These are phyloP conservation scores for Pseudotriccus pelzelni DNA, from an alignment of 2,797 vertebrate genomes.

Conservation along the genomic window DNA sequence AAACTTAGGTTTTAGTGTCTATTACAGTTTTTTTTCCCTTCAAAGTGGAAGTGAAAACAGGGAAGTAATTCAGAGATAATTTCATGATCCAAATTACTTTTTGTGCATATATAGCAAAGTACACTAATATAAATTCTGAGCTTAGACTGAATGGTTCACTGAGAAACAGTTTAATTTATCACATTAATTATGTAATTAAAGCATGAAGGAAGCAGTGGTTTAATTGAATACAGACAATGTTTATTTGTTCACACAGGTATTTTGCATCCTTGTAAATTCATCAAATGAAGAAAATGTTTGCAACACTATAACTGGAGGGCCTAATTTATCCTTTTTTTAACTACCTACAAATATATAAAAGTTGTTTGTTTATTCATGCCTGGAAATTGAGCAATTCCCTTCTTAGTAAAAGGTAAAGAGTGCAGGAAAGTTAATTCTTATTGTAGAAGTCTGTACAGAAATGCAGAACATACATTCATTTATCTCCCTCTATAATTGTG, in stretches of 20 bases:
- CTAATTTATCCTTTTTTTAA: slow-evolving; percentile 45
- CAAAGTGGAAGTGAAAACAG: neutral
- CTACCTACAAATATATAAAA: slow-evolving; percentile 38
- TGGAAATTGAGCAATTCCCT: slow-evolving; percentile 11
- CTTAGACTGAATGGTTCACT: neutral
- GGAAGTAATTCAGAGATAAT: neutral
- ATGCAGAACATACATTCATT: neutral
- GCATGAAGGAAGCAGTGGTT: neutral
- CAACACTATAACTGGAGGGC: slow-evolving; percentile 17
- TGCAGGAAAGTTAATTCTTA: slow-evolving; percentile 13
- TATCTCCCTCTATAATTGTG: neutral
- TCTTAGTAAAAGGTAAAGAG: neutral
- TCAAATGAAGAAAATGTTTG: slow-evolving; percentile 33
- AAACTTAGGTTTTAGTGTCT: neutral
- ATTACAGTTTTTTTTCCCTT: neutral
- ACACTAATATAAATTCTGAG: neutral
- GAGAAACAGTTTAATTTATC: slow-evolving; percentile 53
- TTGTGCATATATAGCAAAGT: slow-evolving; percentile 4
- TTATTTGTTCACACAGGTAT: slow-evolving; percentile 50
- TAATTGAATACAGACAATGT: slow-evolving; percentile 45
- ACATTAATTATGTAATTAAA: slow-evolving; percentile 64
- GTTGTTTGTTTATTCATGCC: slow-evolving; percentile 48
- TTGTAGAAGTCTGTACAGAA: neutral
- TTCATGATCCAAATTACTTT: slow-evolving; percentile 11
- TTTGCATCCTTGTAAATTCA: slow-evolving; percentile 44